phyloP scores from a whole-genome alignment of 2,888 invertebrate species.

The Aporophyla nigra region DNA sequence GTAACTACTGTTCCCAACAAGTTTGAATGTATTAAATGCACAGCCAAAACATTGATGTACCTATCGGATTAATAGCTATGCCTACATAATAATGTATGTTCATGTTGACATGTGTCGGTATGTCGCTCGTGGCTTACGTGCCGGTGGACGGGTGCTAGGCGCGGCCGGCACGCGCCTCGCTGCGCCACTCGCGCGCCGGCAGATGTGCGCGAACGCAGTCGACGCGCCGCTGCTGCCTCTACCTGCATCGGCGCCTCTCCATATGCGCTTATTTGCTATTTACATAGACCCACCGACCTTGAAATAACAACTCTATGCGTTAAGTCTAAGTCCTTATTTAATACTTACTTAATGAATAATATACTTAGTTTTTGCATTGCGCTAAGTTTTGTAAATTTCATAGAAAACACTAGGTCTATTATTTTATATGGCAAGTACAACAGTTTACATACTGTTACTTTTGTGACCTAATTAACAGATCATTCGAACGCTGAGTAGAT shows the following conservation, averaged over 20 bases:
- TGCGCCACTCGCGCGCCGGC: constrained; percentile 79
- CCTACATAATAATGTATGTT: neutral
- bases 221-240: constrained; percentile 68
- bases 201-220: constrained; percentile 83
- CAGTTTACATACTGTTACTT: neutral
- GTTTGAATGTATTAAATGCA: neutral
- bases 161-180: constrained; percentile 66
- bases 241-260: constrained; percentile 67
- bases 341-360: constrained; percentile 24
- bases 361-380: neutral
- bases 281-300: constrained; percentile 67
- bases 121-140: constrained; percentile 71
- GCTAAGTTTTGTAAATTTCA: neutral
- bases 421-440: constrained; percentile 1
- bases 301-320: constrained; percentile 57
- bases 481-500: constrained; percentile 19
- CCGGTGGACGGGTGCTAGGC: constrained; percentile 68
- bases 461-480: constrained; percentile 51
- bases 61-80: constrained; percentile 2
- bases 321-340: constrained; percentile 32
- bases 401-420: neutral
- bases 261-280: constrained; percentile 67
- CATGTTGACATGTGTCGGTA: constrained; percentile 45
- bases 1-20: neutral
- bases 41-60: neutral